Percentiles rank a stretch among this genome's conserved stretches.
These are phyloP conservation scores for Hirundo rustica DNA, from an alignment of 2,797 vertebrate genomes.

Conservation along the genomic window DNA sequence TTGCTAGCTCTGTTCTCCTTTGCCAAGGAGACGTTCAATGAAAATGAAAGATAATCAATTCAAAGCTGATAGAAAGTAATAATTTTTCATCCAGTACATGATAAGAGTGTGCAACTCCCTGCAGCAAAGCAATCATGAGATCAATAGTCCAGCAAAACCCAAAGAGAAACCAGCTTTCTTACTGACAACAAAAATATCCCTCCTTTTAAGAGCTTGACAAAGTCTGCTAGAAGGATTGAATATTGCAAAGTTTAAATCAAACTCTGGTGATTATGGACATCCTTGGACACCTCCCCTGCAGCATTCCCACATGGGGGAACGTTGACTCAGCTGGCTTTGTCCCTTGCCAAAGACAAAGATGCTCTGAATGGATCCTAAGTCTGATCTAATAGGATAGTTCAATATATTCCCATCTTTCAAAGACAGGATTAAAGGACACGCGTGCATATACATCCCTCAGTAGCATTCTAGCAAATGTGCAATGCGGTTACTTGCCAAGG, in stretches of 20 bases:
- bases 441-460: not conserved
- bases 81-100: slow-evolving; percentile 47
- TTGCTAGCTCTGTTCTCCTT: slow-evolving; percentile 36
- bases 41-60: slow-evolving; percentile 65
- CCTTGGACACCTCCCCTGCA: not conserved
- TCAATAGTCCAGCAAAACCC: slow-evolving; percentile 36
- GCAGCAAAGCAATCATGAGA: slow-evolving; percentile 21
- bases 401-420: not conserved
- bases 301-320: not conserved
- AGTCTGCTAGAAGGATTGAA: not conserved
- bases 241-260: not conserved
- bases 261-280: not conserved
- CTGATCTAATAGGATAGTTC: not conserved
- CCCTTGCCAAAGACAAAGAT: not conserved
- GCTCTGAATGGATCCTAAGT: not conserved
- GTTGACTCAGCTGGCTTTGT: not conserved
- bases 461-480: not conserved
- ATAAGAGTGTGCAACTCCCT: slow-evolving; percentile 24
- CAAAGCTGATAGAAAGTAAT: slow-evolving; percentile 59
- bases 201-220: not conserved
- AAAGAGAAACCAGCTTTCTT: not conserved
- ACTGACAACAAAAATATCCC: slow-evolving; percentile 7
- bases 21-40: slow-evolving; percentile 53
- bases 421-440: not conserved
- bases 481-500: not conserved